Base-by-base conservation (phyloP, 1,140 invertebrate species). In the Drosophila varians region DNA sequence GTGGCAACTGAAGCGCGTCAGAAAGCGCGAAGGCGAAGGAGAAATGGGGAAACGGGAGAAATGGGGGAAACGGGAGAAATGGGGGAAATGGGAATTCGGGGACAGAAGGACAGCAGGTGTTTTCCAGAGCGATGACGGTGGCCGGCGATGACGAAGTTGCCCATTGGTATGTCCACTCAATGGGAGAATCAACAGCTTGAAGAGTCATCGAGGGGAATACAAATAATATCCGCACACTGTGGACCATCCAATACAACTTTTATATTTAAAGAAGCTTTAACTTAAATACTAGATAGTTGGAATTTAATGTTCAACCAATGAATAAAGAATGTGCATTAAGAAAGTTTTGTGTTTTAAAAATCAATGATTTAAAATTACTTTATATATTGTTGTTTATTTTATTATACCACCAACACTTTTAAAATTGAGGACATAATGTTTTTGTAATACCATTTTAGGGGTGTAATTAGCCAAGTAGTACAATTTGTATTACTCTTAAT, bases 101-200 rank as follows among this genome's bases (percentile, higher is more conserved):
- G 11, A 11, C 34, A 26, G 12, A 38, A 14, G 65, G 65, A 71
- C 43, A 72, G 36, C 69, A 72, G 69, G 69, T 72, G 69, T 43
- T 62, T 38, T 62, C 51, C 23, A 43, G 34, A 36, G 48, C 46
- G 68, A 55, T 73, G 36, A 38, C 47, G 66, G 23, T 49, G 55
- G 47, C 36, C 36, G 36, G 36, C 46, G 66, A 49, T 58, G 68
- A 25, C 45, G 47, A 51, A 43, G 55, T 52, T 58, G 66, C 21
- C 21, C 21, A 21, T 71, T 71, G 60, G 42, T 40, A 72, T 38
- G 34, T 66, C 66, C 38, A 55, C 75, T 54, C 69, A 57, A 62
- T 78, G 75, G 51, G 71, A 54, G 58, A 56, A 74, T 79, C 77
- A 75, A 75, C 72, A 56, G 55, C 48, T 57, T 56, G 57, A 14